These are phyloP conservation scores for Pseudomyrmex sp. DNA, from an alignment of 1,140 invertebrate genomes.

Conservation along the genomic window DNA sequence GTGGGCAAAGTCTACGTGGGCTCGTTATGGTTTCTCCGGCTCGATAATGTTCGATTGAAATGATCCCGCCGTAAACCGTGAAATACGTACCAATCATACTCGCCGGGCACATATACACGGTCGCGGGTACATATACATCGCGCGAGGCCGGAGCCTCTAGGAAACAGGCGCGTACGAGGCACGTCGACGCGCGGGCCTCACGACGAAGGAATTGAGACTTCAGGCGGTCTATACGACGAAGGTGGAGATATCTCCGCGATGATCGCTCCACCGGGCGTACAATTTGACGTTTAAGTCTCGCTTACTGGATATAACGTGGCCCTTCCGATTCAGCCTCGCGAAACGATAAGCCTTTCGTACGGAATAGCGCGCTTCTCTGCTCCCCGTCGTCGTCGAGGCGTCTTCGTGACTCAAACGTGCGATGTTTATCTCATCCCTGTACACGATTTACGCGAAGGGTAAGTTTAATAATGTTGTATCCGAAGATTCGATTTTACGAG, in stretches of 20 bases:
- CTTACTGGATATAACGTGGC: conserved; percentile 53
- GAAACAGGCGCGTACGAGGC: conserved; percentile 25
- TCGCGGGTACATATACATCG: conserved; percentile 20
- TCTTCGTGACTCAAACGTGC: conserved; percentile 50
- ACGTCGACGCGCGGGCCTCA: conserved; percentile 35
- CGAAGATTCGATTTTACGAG: neutral
- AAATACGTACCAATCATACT: conserved; percentile 76
- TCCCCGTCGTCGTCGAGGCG: neutral
- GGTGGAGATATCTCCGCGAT: conserved; percentile 53
- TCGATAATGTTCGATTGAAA: conserved; percentile 77
- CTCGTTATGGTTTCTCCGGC: conserved; percentile 76
- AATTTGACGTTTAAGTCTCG: conserved; percentile 67
- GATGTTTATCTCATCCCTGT: conserved; percentile 48
- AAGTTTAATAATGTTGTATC: conserved; percentile 44
- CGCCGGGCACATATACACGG: conserved; percentile 15
- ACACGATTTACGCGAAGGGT: conserved; percentile 33
- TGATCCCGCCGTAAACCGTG: conserved; percentile 74
- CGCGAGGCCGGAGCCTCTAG: neutral
- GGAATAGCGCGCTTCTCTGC: conserved; percentile 26
- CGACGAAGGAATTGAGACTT: conserved; percentile 67
- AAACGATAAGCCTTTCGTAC: conserved; percentile 60
- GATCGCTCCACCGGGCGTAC: conserved; percentile 59
- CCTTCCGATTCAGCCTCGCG: conserved; percentile 41
- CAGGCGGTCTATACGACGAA: conserved; percentile 53
- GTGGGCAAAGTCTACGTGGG: conserved; percentile 70